Conservation (phyloP, 2,113 vertebrate species). For the Azemiops feae region DNA sequence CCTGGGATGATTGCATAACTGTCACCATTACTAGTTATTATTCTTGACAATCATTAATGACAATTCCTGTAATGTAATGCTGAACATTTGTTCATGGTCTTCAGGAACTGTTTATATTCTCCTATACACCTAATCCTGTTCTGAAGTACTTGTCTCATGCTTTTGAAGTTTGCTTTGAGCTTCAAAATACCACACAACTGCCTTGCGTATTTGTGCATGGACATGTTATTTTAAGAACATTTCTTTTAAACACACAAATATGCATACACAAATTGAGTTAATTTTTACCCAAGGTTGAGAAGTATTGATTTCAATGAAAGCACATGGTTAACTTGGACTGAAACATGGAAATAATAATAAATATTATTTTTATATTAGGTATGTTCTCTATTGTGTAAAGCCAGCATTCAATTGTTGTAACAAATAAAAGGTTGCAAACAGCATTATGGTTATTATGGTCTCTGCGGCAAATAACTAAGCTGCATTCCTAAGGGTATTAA, state of each 20-base stretch:
- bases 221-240: not conserved
- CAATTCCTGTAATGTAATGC: not conserved
- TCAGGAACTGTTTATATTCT: not conserved
- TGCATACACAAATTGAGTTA: not conserved
- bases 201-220: not conserved
- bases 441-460: not conserved
- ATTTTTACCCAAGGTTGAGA: not conserved
- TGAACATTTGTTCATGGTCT: not conserved
- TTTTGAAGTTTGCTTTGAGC: not conserved
- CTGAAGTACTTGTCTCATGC: not conserved
- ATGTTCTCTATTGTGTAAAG: not conserved
- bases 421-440: not conserved
- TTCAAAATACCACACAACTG: not conserved
- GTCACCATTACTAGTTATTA: not conserved
- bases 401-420: not conserved
- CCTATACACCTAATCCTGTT: not conserved
- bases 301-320: not conserved
- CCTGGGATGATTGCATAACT: not conserved
- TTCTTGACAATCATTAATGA: not conserved
- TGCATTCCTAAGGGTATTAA: not conserved
- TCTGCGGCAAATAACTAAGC: not conserved
- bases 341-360: not conserved
- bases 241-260: not conserved
- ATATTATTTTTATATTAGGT: not conserved
- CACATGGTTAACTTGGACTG: not conserved